Conservation (phyloP, 2,888 invertebrate genomes). For the Xestia c-nigrum region DNA sequence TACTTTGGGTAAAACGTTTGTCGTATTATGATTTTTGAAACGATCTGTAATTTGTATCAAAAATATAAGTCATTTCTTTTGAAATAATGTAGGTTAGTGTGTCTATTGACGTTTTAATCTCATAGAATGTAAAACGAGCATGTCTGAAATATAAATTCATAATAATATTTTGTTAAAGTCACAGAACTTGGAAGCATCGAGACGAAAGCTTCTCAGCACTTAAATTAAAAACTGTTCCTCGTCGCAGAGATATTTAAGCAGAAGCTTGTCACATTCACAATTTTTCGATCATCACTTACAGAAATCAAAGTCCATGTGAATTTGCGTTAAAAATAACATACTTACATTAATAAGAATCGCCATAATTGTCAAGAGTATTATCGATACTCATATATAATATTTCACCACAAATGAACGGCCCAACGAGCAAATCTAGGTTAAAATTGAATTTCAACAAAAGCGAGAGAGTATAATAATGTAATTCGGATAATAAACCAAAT, state of each 20-base stretch:
- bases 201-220: neutral
- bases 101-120: neutral
- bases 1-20: constrained; percentile 51
- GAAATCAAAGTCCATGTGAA: neutral
- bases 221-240: neutral
- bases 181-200: neutral
- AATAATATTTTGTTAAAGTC: neutral
- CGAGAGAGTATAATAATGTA: constrained; percentile 51
- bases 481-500: constrained; percentile 61
- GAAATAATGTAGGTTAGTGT: neutral
- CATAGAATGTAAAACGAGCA: neutral
- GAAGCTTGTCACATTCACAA: neutral
- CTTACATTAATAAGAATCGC: neutral
- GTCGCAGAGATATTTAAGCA: neutral
- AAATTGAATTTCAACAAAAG: constrained; percentile 51
- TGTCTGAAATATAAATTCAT: too few species aligned
- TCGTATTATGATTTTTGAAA: constrained; percentile 7
- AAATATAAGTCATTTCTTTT: constrained; percentile 19
- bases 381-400: constrained; percentile 29
- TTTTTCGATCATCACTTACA: neutral
- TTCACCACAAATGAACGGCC: constrained; percentile 6
- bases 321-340: neutral
- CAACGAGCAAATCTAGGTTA: constrained; percentile 30
- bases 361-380: neutral
- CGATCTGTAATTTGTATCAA: neutral